Conservation (phyloP, 2,888 invertebrate species). For the Scaptomyza polygonia region DNA sequence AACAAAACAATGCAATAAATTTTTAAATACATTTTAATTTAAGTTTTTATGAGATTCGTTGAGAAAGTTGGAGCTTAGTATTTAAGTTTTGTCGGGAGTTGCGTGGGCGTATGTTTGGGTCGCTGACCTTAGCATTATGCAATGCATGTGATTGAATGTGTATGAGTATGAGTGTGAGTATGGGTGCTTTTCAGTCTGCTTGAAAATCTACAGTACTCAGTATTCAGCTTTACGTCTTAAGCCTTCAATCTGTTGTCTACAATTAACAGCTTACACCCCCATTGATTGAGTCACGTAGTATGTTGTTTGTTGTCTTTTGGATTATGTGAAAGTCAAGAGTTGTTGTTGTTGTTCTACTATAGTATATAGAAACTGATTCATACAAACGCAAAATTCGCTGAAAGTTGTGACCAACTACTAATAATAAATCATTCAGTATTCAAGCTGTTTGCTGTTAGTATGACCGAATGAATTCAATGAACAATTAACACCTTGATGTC, state of each 20-base stretch:
- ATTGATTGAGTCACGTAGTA: slow-evolving; percentile 28
- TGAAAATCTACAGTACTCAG: slow-evolving; percentile 17
- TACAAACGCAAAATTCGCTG: slow-evolving; percentile 4
- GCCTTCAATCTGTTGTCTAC: slow-evolving; percentile 3
- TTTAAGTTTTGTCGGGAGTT: slow-evolving; percentile 43
- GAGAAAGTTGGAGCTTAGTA: slow-evolving; percentile 61
- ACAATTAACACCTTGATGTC: slow-evolving; percentile 19
- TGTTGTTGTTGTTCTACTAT: not conserved
- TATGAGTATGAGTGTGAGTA: slow-evolving; percentile 8
- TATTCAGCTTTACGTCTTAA: not conserved
- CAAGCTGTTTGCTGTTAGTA: slow-evolving; percentile 2
- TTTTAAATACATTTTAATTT: too few species aligned
- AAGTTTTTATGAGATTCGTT: slow-evolving; percentile 49
- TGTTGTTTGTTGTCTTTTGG: slow-evolving; percentile 12
- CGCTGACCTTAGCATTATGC: slow-evolving; percentile 64
- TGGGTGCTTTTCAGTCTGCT: slow-evolving; percentile 11
- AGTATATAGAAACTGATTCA: slow-evolving; percentile 4
- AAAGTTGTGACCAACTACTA: slow-evolving; percentile 17
- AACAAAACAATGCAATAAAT: not conserved
- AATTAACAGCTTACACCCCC: slow-evolving; percentile 12
- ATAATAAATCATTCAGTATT: slow-evolving; percentile 14
- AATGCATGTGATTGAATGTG: slow-evolving; percentile 48
- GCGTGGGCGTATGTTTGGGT: slow-evolving; percentile 64
- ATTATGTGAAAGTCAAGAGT: slow-evolving; percentile 45
- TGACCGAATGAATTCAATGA: not conserved